Evolutionary conservation across 1,140 invertebrate species (phyloP), one percentile per base, ranked within the genome.

Genomic region (Micrasema minimum): DNA sequence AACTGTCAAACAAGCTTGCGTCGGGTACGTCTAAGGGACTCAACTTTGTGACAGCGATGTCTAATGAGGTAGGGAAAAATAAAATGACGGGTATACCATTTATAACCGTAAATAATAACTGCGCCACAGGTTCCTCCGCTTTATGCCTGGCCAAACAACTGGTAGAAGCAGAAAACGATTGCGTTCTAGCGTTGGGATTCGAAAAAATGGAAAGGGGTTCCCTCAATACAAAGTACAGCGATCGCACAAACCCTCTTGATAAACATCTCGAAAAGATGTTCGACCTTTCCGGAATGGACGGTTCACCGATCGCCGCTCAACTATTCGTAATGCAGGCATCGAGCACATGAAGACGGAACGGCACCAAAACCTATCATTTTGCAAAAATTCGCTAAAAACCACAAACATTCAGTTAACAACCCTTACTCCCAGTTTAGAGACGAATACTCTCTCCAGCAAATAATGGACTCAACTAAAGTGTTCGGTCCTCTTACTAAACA

Each of bases 71-170:
- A 41, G 98, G 98, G 41, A n/a, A n/a, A n/a, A n/a, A n/a, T n/a
- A n/a, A n/a, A n/a, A 90, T 99, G 87, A 98, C 91, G 46, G 98
- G 97, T 18, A 98, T 99, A 76, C 98, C 9, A 92, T 99, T 70
- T 97, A 93, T 83, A 99, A 99, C 87, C 87, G 97, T 99, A 0
- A 99, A 99, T 82, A 99, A 99, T 79, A 98, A 98, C 79, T 99
- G 98, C 79, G 93, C 97, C 0, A 99, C 96, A 16, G 98, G 98
- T 10, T 95, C 97, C 0, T 95, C 93, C 61, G 97, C 97, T 2
- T 80, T 99, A 0, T 89, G 91, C 69, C 83, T 99, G 77, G 96
- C 90, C 0, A 97, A 97, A 79, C 95, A 99, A 80, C 87, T 98
- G 7, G 85, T 99, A 16, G 91, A 96, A 84, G 89, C 91, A 75